These are phyloP conservation scores for Piaya cayana DNA, from an alignment of 2,113 vertebrate genomes.

Conservation along the genomic window DNA sequence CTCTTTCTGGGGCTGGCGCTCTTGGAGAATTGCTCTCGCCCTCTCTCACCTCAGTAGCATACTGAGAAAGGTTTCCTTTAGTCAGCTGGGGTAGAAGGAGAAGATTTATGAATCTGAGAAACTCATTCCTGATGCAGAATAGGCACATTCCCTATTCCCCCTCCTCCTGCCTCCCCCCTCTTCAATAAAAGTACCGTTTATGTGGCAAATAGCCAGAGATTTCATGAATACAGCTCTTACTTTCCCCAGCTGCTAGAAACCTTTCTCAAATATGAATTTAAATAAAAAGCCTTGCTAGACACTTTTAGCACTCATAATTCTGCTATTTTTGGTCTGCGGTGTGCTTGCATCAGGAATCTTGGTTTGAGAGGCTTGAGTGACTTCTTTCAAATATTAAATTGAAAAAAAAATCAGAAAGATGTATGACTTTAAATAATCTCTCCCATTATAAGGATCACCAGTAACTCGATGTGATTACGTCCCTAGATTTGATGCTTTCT, in stretches of 20 bases:
- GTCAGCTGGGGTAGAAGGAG: constrained; percentile 14
- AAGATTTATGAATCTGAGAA: constrained; percentile 70
- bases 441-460: neutral
- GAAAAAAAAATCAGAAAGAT: neutral
- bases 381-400: constrained; percentile 47
- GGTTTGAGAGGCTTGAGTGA: constrained; percentile 34
- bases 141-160: constrained; percentile 34
- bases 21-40: neutral
- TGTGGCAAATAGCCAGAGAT: constrained; percentile 69
- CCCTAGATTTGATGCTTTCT: neutral
- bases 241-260: constrained; percentile 70
- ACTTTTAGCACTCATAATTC: constrained; percentile 49
- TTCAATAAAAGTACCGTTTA: constrained; percentile 70
- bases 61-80: constrained; percentile 49
- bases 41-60: constrained; percentile 13
- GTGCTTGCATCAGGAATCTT: constrained; percentile 40
- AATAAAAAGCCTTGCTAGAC: constrained; percentile 68
- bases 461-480: neutral
- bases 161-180: neutral
- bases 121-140: constrained; percentile 65
- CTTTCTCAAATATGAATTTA: constrained; percentile 77
- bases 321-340: constrained; percentile 54
- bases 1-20: neutral
- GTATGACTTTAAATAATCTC: neutral
- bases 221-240: constrained; percentile 77